phyloP scores from a whole-genome alignment of 2,888 invertebrate genomes.

The Amphipoea lucens region DNA sequence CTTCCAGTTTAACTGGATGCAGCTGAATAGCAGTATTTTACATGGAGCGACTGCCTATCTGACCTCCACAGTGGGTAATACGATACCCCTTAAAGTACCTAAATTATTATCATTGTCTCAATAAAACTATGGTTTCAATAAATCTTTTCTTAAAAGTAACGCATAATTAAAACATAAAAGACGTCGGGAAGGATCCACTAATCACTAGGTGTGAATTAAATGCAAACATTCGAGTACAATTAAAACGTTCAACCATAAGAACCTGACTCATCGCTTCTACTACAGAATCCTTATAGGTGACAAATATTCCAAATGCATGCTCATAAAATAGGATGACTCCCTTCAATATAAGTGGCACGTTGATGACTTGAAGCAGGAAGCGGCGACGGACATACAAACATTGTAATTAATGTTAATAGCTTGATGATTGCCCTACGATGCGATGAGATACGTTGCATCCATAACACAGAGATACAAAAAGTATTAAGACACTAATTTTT shows the following conservation, averaged over 20 bases:
- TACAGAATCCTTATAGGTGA: slow-evolving; percentile 14
- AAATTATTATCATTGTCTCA: no score
- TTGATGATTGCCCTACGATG: slow-evolving; percentile 61
- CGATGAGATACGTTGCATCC: slow-evolving; percentile 36
- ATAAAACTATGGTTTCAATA: background rate
- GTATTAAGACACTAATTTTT: background rate
- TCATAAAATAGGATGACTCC: slow-evolving; percentile 51
- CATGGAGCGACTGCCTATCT: no score
- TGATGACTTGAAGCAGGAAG: slow-evolving; percentile 77
- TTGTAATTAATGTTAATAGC: slow-evolving; percentile 84
- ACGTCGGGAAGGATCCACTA: background rate
- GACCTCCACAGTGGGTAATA: no score
- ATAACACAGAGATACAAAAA: background rate
- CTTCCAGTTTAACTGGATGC: no score
- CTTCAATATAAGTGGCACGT: slow-evolving; percentile 45
- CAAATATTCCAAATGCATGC: slow-evolving; percentile 28
- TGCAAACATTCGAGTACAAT: slow-evolving; percentile 11
- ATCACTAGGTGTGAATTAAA: slow-evolving; percentile 38
- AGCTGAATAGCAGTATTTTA: no score
- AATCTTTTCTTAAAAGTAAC: background rate
- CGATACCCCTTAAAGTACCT: no score
- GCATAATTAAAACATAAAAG: background rate
- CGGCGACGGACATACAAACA: slow-evolving; percentile 79
- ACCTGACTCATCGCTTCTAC: slow-evolving; percentile 13
- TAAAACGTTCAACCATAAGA: background rate